Conservation (phyloP, 2,888 invertebrate species). For the Stenotaenia linearis region DNA sequence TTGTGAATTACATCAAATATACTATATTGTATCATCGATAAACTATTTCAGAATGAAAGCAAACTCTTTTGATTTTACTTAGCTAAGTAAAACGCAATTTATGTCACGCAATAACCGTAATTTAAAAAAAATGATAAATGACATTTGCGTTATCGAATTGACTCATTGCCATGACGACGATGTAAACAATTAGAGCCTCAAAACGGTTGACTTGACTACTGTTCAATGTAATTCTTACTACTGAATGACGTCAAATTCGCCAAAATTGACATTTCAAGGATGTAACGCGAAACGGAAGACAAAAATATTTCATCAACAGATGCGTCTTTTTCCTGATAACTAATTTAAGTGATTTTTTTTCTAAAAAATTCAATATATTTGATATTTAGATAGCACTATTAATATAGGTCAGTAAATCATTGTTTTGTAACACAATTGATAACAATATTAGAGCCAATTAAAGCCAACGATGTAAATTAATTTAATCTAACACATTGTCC, state of each 20-base stretch:
- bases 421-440: too few relatives aligned
- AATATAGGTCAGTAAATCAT: conserved; percentile 1
- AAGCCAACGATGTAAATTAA: background rate
- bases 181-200: background rate
- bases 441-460: background rate
- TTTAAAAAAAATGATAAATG: background rate
- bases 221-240: background rate
- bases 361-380: too few relatives aligned
- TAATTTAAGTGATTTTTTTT: background rate
- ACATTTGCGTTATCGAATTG: background rate
- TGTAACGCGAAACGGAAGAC: background rate
- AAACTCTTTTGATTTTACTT: too few relatives aligned
- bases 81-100: too few relatives aligned
- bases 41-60: too few relatives aligned
- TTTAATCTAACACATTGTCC: background rate
- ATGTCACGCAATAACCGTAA: background rate
- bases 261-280: background rate
- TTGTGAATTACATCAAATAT: background rate
- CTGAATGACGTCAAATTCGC: background rate
- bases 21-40: too few relatives aligned
- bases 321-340: background rate
- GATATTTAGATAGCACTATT: background rate
- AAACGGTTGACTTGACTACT: too few relatives aligned
- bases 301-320: background rate
- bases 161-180: background rate